Evolutionary conservation across 2,113 vertebrate genomes (phyloP), one percentile per base, ranked within the genome.

Genomic region (Martes martes): DNA sequence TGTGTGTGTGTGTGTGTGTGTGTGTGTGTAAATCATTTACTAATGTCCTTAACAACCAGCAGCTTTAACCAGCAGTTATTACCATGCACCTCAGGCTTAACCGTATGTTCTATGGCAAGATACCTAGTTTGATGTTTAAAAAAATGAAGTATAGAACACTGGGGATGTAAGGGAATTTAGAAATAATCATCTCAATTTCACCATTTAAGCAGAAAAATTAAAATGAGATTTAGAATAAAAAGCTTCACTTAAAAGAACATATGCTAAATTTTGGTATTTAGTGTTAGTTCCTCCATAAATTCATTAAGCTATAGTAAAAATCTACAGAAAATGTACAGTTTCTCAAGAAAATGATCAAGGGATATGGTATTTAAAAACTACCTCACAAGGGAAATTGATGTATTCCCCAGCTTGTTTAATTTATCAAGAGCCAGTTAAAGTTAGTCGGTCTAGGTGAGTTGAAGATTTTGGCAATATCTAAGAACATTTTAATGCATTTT

Each of bases 401-500:
- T 15, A 1, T 57, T 59, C 9, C 1, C 65, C 26, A 3, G 11
- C 67, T 95, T 79, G 6, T 82, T 92, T 84, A 45, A 33, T 21
- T 84, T 91, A 55, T 83, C 52, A 80, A 96, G 69, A 89, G 36
- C 11, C 8, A 8, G 18, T 1, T 24, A 50, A 0, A 67, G 4
- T 67, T 92, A 69, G 26, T 71, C 57, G 31, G 10, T 86, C 31
- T 69, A 73, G 85, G 19, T 82, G 26, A 92, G 16, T 39, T 81
- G 71, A 67, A 31, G 10, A 47, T 63, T 93, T 94, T 7, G 67
- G 26, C 1, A 42, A 36, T 86, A 76, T 74, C n/a, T 81, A 33
- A 91, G 47, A 91, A 52, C 69, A 63, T 65, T 69, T 95, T 71
- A 97, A 95, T 95, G 78, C 6, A 45, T 1, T 78, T 97, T 86